Evolutionary conservation across 2,888 invertebrate genomes (phyloP).

Genomic region (Caenorhabditis sp.): DNA sequence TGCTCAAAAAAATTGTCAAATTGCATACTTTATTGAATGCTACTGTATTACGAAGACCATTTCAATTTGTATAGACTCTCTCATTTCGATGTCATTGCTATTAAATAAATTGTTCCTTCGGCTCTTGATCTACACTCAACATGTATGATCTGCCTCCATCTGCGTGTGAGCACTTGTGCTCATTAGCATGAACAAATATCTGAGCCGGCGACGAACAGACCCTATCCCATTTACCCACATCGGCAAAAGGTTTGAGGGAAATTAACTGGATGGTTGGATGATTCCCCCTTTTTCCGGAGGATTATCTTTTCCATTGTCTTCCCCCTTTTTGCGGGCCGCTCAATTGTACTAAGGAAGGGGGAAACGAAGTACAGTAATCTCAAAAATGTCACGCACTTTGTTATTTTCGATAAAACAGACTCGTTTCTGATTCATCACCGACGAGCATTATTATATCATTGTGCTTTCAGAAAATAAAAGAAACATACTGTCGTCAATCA

Average conservation of each 20-base stretch:
- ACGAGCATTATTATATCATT: not conserved
- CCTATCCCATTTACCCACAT: constrained; percentile 8
- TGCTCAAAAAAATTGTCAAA: no score
- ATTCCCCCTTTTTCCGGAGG: constrained; percentile 35
- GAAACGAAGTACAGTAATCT: not conserved
- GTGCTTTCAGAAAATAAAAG: not conserved
- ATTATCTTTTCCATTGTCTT: constrained; percentile 36
- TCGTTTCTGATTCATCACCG: constrained; percentile 31
- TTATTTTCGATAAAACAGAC: not conserved
- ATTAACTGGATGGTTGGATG: constrained; percentile 8
- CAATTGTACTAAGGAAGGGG: not conserved
- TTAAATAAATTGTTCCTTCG: constrained; percentile 12
- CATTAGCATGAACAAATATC: constrained; percentile 64
- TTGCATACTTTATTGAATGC: no score
- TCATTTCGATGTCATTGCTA: not conserved
- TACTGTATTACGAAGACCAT: no score
- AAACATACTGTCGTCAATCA: not conserved
- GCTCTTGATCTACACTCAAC: constrained; percentile 33
- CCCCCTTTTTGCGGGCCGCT: not conserved
- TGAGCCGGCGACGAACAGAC: constrained; percentile 15
- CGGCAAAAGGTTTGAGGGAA: constrained; percentile 18
- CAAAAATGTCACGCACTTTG: not conserved
- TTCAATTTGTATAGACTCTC: not conserved
- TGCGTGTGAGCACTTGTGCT: constrained; percentile 53
- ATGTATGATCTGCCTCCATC: constrained; percentile 21